Evolutionary conservation across 2,888 invertebrate species (phyloP), one percentile per base, ranked within the genome.

Genomic region (Baronia brevicornis): DNA sequence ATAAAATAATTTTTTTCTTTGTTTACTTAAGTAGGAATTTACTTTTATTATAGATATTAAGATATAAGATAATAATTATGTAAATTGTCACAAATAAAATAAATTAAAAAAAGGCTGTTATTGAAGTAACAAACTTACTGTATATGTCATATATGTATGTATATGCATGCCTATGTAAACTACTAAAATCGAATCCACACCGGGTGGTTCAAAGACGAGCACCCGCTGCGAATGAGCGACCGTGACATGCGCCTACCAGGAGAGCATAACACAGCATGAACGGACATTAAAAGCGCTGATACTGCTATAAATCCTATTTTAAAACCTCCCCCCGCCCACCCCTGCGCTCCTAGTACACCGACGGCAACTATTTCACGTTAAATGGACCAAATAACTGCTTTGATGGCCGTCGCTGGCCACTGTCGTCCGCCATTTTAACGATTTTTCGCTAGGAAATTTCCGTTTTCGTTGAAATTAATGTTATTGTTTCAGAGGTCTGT

Each of bases 331-430:
- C 45, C 50, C 51, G 43, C 44, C 42, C 39, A 36, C 41, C 42
- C 43, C 42, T 45, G 36, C 46, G 33, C 37, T 42, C 46, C 44
- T 49, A 38, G 43, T 48, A 40, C 38, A 33, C 44, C 37, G 41
- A 44, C 43, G 41, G 52, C 60, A 72, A 72, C 68, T 77, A 77
- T 78, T 75, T 79, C 71, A 78, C 62, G 75, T 78, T 78, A 66
- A 79, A 79, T 78, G 74, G 80, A 59, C 70, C 78, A 69, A 68
- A 69, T 73, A 74, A 72, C 70, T 67, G 69, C 56, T 61, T 54
- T 60, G 73, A 71, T 70, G 60, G 65, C 61, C 56, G 51, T 43
- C 54, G 46, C 45, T 56, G 65, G 69, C 60, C 61, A 48, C 58
- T 50, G n/a, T 20, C 11, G 65, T 65, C 66, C 65, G 58, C 52